These are phyloP conservation scores for Charaxes varanes DNA, from an alignment of 1,140 invertebrate genomes.

Conservation along the genomic window DNA sequence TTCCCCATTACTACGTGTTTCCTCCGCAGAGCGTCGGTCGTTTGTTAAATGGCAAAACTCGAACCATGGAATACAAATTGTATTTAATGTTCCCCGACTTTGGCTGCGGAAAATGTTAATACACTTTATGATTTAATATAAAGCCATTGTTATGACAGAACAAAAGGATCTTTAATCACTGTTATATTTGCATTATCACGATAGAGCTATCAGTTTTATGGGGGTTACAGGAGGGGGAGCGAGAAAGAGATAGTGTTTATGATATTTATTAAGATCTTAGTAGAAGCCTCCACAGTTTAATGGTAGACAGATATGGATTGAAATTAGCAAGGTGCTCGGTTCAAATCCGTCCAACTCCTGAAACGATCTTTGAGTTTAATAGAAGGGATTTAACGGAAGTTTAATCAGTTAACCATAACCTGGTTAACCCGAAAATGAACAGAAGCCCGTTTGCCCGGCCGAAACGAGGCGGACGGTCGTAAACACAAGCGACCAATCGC, in stretches of 20 bases:
- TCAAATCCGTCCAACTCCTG: too few relatives aligned
- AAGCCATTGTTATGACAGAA: conserved; percentile 16
- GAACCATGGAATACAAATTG: conserved; percentile 17
- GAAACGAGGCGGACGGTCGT: conserved; percentile 10
- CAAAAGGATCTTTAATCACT: conserved; percentile 11
- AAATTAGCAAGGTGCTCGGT: too few relatives aligned
- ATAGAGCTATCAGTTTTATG: conserved; percentile 1
- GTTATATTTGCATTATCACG: conserved; percentile 10
- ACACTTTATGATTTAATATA: conserved; percentile 15
- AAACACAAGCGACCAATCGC: conserved; percentile 14
- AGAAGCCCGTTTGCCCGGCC: conserved; percentile 8
- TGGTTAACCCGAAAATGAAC: conserved; percentile 18
- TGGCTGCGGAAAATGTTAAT: conserved; percentile 16
- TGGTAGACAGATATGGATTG: too few relatives aligned
- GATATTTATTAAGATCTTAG: too few relatives aligned
- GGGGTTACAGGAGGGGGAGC: too few relatives aligned
- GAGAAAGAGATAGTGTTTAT: too few relatives aligned
- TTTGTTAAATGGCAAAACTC: conserved; percentile 12
- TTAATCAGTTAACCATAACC: too few relatives aligned
- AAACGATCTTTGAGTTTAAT: too few relatives aligned
- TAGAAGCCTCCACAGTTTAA: too few relatives aligned
- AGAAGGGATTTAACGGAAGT: too few relatives aligned
- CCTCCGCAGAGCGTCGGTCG: conserved; percentile 11
- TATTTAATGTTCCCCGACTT: conserved; percentile 18
- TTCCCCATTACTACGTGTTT: conserved; percentile 1